Conservation (phyloP, 2,113 vertebrate species). For the Numida meleagris region DNA sequence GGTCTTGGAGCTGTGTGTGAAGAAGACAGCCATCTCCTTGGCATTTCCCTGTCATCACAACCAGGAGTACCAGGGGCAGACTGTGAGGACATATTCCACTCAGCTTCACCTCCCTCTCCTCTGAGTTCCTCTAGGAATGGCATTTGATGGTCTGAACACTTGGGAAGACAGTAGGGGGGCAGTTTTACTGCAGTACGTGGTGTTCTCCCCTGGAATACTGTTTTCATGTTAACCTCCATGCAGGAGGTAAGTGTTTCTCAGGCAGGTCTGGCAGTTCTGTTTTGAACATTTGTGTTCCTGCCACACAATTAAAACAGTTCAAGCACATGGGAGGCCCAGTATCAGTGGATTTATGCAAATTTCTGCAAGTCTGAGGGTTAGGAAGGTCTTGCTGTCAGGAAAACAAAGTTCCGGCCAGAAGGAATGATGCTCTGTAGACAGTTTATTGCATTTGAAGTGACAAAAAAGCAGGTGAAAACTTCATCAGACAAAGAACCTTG, state of each 20-base stretch:
- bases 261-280: not conserved
- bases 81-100: fast-evolving
- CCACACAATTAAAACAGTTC: not conserved
- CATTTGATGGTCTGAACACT: not conserved
- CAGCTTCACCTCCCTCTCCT: fast-evolving
- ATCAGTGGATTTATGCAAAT: not conserved
- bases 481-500: not conserved
- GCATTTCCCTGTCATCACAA: not conserved
- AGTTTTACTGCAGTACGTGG: fast-evolving
- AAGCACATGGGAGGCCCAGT: not conserved
- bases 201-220: not conserved
- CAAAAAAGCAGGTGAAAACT: not conserved
- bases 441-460: not conserved
- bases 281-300: not conserved
- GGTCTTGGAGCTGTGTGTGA: fast-evolving
- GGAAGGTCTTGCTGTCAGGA: not conserved
- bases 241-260: not conserved
- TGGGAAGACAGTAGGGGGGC: fast-evolving
- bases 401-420: not conserved
- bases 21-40: not conserved
- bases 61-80: not conserved
- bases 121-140: not conserved
- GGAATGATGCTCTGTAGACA: not conserved
- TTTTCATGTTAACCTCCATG: not conserved
- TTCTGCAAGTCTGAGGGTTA: not conserved